A percentile compares a stretch with the other conserved stretches of the same genome.
These are phyloP conservation scores for Eciton burchellii DNA, from an alignment of 1,140 invertebrate species.

Conservation along the genomic window DNA sequence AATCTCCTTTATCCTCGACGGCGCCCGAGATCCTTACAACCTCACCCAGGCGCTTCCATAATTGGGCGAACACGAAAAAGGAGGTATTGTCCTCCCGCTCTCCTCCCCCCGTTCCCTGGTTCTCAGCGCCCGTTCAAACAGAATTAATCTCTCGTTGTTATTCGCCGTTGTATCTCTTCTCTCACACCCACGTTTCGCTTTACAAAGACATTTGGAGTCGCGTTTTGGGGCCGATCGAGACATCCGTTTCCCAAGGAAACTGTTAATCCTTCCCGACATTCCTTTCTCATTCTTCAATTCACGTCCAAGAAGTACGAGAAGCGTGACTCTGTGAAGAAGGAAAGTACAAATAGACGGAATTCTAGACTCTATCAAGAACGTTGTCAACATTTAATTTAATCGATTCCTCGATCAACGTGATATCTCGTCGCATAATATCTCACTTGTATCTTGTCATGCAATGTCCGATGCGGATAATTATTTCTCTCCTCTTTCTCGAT, in stretches of 20 bases:
- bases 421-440: no score
- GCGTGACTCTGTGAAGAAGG: no score
- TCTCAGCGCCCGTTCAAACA: not conserved
- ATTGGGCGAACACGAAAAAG: conserved; percentile 71
- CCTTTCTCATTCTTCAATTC: not conserved
- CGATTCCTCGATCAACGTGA: no score
- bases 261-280: conserved; percentile 10
- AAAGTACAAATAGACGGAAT: not conserved
- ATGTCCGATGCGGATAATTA: no score
- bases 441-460: no score
- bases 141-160: conserved; percentile 63
- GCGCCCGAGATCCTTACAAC: conserved; percentile 62
- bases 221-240: not conserved
- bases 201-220: conserved; percentile 5
- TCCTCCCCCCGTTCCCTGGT: not conserved
- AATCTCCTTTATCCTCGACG: conserved; percentile 61
- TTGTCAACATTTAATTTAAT: no score
- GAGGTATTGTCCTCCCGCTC: conserved; percentile 59
- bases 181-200: conserved; percentile 12
- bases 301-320: no score
- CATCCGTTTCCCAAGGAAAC: not conserved
- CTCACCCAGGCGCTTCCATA: conserved; percentile 67
- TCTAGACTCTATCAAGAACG: not conserved
- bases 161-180: conserved; percentile 44
- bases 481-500: not conserved